phyloP scores from a whole-genome alignment of 2,888 invertebrate species.

The Aphodius sticticus region DNA sequence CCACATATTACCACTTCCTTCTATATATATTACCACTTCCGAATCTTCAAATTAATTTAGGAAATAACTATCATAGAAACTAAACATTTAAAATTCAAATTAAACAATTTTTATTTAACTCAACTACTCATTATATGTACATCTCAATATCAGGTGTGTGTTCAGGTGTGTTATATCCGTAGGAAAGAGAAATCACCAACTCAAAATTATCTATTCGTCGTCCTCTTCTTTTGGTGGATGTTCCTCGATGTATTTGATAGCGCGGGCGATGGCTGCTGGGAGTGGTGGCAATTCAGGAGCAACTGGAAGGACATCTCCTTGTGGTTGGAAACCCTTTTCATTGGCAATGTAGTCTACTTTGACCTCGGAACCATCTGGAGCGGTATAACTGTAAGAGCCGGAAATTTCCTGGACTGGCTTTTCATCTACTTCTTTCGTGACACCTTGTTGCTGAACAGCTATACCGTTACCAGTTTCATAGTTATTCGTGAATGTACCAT shows the following conservation, averaged over 20 bases:
- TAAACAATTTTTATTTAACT: neutral
- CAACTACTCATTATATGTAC: neutral
- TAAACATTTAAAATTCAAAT: neutral
- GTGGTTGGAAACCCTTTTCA: constrained; percentile 73
- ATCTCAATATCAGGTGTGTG: neutral
- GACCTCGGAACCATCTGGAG: constrained; percentile 58
- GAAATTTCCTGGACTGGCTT: constrained; percentile 54
- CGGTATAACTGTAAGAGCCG: constrained; percentile 63
- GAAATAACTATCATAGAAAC: neutral
- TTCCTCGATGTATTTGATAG: constrained; percentile 70
- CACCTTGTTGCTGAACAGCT: constrained; percentile 56
- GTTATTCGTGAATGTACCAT: constrained; percentile 60
- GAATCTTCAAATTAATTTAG: no score
- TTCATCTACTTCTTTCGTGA: constrained; percentile 47
- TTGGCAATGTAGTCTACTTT: constrained; percentile 61
- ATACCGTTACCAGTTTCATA: constrained; percentile 67
- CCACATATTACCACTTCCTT: no score
- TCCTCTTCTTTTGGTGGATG: constrained; percentile 59
- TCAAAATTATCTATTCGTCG: constrained; percentile 11
- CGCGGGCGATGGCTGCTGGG: constrained; percentile 73
- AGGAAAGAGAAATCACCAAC: neutral
- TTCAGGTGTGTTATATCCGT: neutral
- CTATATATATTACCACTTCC: no score
- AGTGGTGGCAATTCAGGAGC: constrained; percentile 71
- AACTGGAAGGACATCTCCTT: constrained; percentile 59